Conservation (phyloP, 2,797 vertebrate genomes). For the Taenioides sp. region DNA sequence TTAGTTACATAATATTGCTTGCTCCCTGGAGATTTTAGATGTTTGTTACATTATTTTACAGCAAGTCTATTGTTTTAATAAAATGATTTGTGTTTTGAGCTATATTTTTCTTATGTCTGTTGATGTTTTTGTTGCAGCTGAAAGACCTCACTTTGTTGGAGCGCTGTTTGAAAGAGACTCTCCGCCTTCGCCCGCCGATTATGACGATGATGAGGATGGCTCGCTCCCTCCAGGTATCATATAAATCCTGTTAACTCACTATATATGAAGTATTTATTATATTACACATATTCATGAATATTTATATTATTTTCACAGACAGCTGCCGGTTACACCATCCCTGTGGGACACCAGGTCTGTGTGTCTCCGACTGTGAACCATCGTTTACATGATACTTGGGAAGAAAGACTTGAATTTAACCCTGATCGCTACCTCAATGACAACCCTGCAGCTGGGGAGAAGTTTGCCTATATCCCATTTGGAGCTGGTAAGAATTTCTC, state of each 20-base stretch:
- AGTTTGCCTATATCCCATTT: slow-evolving; percentile 93
- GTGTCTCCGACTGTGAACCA: slow-evolving; percentile 98
- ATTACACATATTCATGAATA: neutral
- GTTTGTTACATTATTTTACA: too few relatives aligned
- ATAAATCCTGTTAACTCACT: too few relatives aligned
- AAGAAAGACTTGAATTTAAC: slow-evolving; percentile 82
- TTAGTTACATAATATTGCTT: too few relatives aligned
- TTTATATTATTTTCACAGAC: slow-evolving; percentile 67
- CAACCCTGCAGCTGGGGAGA: slow-evolving; percentile 86
- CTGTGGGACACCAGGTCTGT: slow-evolving; percentile 94
- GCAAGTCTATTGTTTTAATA: too few relatives aligned
- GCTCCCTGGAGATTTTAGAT: too few relatives aligned
- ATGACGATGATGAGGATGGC: slow-evolving; percentile 99
- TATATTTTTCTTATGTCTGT: neutral
- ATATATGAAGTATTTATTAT: too few relatives aligned
- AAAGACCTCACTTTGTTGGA: slow-evolving; percentile 91
- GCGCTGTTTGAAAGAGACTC: slow-evolving; percentile 92
- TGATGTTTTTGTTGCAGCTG: slow-evolving; percentile 72
- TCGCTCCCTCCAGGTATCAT: slow-evolving; percentile 84
- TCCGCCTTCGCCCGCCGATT: slow-evolving; percentile 93
- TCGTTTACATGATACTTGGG: slow-evolving; percentile 89
- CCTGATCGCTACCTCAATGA: slow-evolving; percentile 91
- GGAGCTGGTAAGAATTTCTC: slow-evolving; percentile 85
- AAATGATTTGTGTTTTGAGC: too few relatives aligned
- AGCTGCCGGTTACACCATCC: slow-evolving; percentile 89